Evolutionary conservation across 2,797 vertebrate species (phyloP).

Genomic region (Artibeus lituratus): DNA sequence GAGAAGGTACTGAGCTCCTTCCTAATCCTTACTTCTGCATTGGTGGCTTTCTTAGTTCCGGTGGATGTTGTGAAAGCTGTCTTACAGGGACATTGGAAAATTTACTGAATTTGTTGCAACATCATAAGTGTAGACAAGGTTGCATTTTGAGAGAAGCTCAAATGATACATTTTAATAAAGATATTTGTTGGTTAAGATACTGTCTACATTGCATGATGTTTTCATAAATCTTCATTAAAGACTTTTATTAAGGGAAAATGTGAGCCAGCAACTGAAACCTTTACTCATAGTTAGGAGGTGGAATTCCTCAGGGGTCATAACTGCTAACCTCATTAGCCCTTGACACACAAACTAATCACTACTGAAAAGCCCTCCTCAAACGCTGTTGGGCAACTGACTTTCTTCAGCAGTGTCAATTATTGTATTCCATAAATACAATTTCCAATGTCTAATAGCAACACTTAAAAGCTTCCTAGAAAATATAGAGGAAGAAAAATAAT

Average conservation of each 20-base stretch:
- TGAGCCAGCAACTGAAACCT: background rate
- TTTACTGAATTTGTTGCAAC: background rate
- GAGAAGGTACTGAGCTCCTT: background rate
- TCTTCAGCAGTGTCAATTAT: background rate
- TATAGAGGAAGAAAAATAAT: background rate
- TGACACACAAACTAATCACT: background rate
- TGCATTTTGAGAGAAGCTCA: background rate
- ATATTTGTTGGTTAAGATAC: background rate
- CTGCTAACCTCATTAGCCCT: background rate
- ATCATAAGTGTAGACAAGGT: background rate
- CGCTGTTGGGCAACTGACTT: background rate
- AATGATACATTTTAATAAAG: background rate
- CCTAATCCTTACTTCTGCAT: background rate
- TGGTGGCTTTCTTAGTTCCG: background rate
- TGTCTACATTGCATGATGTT: background rate
- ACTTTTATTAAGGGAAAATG: background rate
- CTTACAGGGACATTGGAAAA: background rate
- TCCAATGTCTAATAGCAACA: background rate
- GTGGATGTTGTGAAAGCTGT: background rate
- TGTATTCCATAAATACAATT: background rate
- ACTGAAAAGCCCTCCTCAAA: background rate
- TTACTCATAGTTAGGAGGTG: background rate
- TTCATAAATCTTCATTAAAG: background rate
- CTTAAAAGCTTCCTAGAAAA: background rate
- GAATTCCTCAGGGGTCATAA: background rate